Conservation (phyloP, 2,888 invertebrate species). For the Synergus umbraculus region DNA sequence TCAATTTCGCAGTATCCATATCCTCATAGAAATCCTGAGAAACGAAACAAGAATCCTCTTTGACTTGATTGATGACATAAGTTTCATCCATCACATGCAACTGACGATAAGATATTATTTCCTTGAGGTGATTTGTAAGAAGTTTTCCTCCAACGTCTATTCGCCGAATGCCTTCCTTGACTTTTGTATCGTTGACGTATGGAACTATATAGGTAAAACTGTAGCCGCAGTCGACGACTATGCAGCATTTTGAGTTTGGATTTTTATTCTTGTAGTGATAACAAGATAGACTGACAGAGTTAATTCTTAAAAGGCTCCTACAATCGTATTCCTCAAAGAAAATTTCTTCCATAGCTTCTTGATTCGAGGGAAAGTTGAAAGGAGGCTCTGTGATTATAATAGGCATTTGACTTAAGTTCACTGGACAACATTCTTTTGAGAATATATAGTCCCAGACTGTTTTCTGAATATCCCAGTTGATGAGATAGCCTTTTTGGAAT, state of each 20-base stretch:
- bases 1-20: conserved; percentile 82
- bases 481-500: conserved; percentile 95
- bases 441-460: conserved; percentile 98
- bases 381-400: conserved; percentile 95
- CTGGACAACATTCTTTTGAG: conserved; percentile 89
- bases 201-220: conserved; percentile 97
- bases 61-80: conserved; percentile 98
- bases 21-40: conserved; percentile 90
- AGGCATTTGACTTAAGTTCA: conserved; percentile 87
- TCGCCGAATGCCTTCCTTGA: conserved; percentile 85
- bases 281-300: conserved; percentile 89
- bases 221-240: conserved; percentile 96
- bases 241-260: conserved; percentile 81
- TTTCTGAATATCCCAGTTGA: conserved; percentile 98
- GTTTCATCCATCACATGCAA: conserved; percentile 99
- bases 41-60: conserved; percentile 98
- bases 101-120: conserved; percentile 96
- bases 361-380: conserved; percentile 94
- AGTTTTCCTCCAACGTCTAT: conserved; percentile 98
- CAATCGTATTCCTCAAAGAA: conserved; percentile 99
- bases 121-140: conserved; percentile 98
- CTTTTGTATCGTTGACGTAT: conserved; percentile 85
- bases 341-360: conserved; percentile 96
- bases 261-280: conserved; percentile 83
- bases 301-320: conserved; percentile 87